Base-by-base conservation (phyloP, 2,113 vertebrate species). In the Mus pahari region DNA sequence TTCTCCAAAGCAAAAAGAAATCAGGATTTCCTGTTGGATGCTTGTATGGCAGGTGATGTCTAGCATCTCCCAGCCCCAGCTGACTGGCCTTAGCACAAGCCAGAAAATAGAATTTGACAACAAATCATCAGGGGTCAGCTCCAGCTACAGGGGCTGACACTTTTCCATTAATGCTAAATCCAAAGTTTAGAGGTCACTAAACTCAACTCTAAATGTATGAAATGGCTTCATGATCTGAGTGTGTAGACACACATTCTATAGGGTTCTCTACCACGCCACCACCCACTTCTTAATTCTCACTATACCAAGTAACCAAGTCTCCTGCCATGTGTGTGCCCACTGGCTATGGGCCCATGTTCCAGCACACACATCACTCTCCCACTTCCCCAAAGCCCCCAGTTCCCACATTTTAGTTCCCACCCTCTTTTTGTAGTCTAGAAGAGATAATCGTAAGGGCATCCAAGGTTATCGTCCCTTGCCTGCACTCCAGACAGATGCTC, bases 1-100 rank as follows among this genome's bases (percentile, higher is more conserved):
- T 96, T 90, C 91, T 96, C 88, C 8, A 9, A 91, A 96, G 94
- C 60, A 58, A 95, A 98, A 97, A 79, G 92, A 94, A 98, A 91
- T 3, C 96, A 48, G 79, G 92, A 94, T 97, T 82, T 98, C 93
- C 96, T 96, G 94, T 1, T 90, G 14, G 3, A 31, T 82, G 96
- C 66, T 79, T 10, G 66, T 88, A 95, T 66, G 58, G 73, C 0
- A 19, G 89, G 39, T 89, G 92, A 81, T 33, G 92, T 66, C 81
- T 66, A 86, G 81, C 36, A 84, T 79, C 74, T 94, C 71, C 55
- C 42, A 84, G 58, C n/a, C 33, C 81, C 66, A 79, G 64, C 71
- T 50, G 73, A 9, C 12, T 2, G 48, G 90, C 71, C 68, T 95
- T 9, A 48, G 81, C 68, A 28, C 48, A 60, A 53, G 26, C 78